Conservation (phyloP, 2,113 vertebrate species). For the Lasiurus cinereus region DNA sequence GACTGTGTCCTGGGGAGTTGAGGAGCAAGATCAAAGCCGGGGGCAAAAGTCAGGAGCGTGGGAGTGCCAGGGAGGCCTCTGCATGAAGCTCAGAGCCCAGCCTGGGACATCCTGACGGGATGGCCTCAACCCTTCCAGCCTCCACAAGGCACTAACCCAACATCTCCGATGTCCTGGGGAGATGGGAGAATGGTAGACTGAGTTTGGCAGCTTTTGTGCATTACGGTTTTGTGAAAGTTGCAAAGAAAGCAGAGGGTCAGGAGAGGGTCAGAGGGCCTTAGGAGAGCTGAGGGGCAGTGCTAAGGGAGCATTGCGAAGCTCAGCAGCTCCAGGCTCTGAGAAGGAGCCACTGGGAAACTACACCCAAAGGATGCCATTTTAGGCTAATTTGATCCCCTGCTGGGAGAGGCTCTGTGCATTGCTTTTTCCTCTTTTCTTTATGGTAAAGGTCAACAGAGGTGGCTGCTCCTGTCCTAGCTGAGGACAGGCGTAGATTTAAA, state of each 20-base stretch:
- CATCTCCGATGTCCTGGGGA: fast-evolving
- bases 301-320: no score
- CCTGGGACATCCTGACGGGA: neutral
- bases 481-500: neutral
- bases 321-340: fast-evolving
- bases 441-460: neutral
- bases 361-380: neutral
- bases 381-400: neutral
- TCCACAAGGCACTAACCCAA: fast-evolving
- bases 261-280: neutral
- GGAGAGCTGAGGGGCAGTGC: neutral
- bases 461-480: neutral
- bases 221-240: neutral
- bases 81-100: neutral
- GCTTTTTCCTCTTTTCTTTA: neutral
- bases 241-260: neutral
- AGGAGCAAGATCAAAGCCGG: neutral
- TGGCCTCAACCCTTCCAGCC: neutral
- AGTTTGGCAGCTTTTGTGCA: fast-evolving
- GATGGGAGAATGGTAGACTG: neutral
- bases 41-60: neutral
- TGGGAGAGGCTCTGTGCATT: no score
- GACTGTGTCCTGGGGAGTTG: neutral
- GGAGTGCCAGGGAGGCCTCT: no score
- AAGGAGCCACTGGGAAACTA: neutral